These are phyloP conservation scores for Lochmaea crataegi DNA, from an alignment of 2,888 invertebrate genomes.

Conservation along the genomic window DNA sequence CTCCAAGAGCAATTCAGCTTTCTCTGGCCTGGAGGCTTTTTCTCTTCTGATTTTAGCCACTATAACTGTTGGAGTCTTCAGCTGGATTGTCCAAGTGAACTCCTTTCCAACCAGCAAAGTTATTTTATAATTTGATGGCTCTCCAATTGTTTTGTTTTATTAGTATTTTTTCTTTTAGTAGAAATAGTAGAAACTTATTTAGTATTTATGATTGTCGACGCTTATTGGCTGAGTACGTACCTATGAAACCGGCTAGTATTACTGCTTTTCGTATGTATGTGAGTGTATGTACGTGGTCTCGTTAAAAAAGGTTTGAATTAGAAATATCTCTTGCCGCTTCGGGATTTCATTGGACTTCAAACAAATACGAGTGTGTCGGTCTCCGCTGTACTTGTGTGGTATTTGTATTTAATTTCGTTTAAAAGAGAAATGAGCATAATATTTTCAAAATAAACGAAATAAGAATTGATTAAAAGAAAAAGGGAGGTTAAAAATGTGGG, in stretches of 20 bases:
- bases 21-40: too few relatives aligned
- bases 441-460: constrained; percentile 3
- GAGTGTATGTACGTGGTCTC: constrained; percentile 47
- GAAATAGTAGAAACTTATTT: too few relatives aligned
- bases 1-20: too few relatives aligned
- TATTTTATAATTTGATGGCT: too few relatives aligned
- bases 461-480: not conserved
- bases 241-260: constrained; percentile 1
- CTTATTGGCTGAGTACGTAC: constrained; percentile 6
- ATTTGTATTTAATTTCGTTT: constrained; percentile 17
- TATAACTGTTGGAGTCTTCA: too few relatives aligned
- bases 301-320: constrained; percentile 47
- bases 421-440: constrained; percentile 10
- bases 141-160: too few relatives aligned
- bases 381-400: constrained; percentile 12
- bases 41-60: too few relatives aligned
- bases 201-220: not conserved
- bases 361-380: constrained; percentile 24
- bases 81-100: too few relatives aligned
- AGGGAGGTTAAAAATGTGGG: too few relatives aligned
- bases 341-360: constrained; percentile 36
- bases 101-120: too few relatives aligned
- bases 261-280: constrained; percentile 22
- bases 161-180: too few relatives aligned
- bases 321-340: constrained; percentile 27